Evolutionary conservation across 2,888 invertebrate species (phyloP), one percentile per base, ranked within the genome.

Genomic region (Lochmaea crataegi): DNA sequence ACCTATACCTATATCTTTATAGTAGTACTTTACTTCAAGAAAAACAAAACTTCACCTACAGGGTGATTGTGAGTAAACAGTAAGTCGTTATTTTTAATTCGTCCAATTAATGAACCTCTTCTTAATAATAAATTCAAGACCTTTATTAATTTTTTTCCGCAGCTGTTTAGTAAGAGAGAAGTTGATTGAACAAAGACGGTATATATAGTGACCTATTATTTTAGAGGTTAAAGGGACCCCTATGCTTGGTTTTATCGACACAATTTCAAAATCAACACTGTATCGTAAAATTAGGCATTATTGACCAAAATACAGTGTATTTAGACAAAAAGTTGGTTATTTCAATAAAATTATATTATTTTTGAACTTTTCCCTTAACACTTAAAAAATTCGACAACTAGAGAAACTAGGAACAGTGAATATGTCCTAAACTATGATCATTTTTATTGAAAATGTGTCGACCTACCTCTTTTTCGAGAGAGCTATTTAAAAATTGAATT

Each of bases 201-300:
- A 32, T 38, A 32, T 38, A 11, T 22, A 6, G 12, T 68, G 68
- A 68, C 61, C 68, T 68, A 48, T 53, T 61, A 26, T 68, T 61
- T 48, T 38, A 22, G 16, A 63, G 68, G 68, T 68, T 61, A 68
- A 68, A 51, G 42, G 38, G 42, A 53, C 63, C 69, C 69, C 69
- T 69, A 63, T 69, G 63, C 63, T 22, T 48, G 26, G 14, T 60
- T 60, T n/a, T 14, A 14, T 48, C 12, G n/a, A 5, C 12, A 48
- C 48, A 5, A 14, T 48, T n/a, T 4, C 48, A n/a, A 48, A 48
- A 48, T 48, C 6, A 48, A n/a, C 48, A 12, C 6, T 32, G 7
- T 32, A 7, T 32, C 3, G 32, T 32, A 32, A 32, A 32, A 5
- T 5, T 32, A 5, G 32, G 2, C 2, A 32, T 32, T 32, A 32